Evolutionary conservation across 2,888 invertebrate genomes (phyloP), one percentile per base, ranked within the genome.

Genomic region (Pammene aurita): DNA sequence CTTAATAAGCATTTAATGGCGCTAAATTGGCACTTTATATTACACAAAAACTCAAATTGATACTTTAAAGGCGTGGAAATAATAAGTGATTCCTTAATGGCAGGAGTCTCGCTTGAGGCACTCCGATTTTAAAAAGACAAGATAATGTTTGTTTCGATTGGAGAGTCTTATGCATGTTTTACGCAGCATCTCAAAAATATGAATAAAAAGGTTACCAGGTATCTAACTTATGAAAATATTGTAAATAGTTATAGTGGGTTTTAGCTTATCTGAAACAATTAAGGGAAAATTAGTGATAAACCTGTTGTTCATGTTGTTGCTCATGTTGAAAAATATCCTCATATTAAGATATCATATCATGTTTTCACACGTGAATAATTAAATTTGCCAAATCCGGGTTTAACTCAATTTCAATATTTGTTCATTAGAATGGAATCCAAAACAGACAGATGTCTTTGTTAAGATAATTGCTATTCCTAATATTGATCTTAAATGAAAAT

Each of bases 21-120:
- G 69, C 60, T 55, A 69, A 69, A 69, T 58, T 69, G 69, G 46
- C 46, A 60, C 69, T 54, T 60, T 38, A 55, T 64, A 64, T 58
- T 57, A 56, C 61, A 67, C 48, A 64, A 68, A 60, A 52, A 54
- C 57, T 18, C 18, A 46, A 68, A 68, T 68, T 68, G 63, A 64
- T 68, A 64, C 57, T 68, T 69, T 60, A 65, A 14, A 60, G 48
- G 54, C 69, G 60, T 65, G 69, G 46, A 68, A 57, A 64, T 50
- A 44, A 58, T 69, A 65, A 65, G 58, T 60, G 69, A 69, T 57
- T 60, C 64, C 64, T 7, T 64, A 64, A 69, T 64, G 42, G 26
- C 42, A 9, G 48, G 11, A 13, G 42, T 65, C 13, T 60, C 13
- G 69, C 64, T 69, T n/a, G n/a, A 58, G 68, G 64, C 64, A 55